A percentile compares a stretch with the other conserved stretches of the same genome.
Conservation (phyloP, 2,797 vertebrate species). For the Sebastes ruberrimus region DNA sequence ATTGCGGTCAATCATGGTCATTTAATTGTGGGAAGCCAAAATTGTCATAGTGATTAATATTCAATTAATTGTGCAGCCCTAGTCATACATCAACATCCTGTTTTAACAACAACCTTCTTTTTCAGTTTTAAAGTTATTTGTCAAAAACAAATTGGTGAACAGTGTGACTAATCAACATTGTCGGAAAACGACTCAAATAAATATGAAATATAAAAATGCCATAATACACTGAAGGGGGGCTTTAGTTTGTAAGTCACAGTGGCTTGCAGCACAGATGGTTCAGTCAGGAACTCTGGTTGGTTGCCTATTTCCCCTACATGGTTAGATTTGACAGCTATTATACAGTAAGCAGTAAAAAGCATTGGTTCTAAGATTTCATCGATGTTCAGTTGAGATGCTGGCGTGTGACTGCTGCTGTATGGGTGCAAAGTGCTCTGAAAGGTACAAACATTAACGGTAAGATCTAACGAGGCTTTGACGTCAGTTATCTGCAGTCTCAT, state of each 20-base stretch:
- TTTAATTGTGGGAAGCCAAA: too few species aligned
- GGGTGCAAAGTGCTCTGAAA: neutral
- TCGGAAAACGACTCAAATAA: too few species aligned
- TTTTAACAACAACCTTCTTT: too few species aligned
- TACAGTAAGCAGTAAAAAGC: neutral
- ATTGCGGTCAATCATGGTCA: too few species aligned
- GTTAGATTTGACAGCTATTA: neutral
- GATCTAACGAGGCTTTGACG: conserved; percentile 3
- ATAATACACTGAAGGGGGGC: too few species aligned
- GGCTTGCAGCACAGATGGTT: neutral
- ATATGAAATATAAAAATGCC: too few species aligned
- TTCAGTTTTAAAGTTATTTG: too few species aligned
- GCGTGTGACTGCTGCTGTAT: neutral
- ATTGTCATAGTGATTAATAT: too few species aligned
- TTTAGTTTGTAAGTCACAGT: neutral
- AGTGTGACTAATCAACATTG: too few species aligned
- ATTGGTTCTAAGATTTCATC: neutral
- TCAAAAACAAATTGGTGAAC: too few species aligned
- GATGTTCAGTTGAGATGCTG: neutral
- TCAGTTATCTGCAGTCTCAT: neutral
- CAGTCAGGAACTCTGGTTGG: neutral
- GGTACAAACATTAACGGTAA: neutral
- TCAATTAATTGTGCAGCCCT: too few species aligned
- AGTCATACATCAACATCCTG: too few species aligned
- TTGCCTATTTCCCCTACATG: neutral